Evolutionary conservation across 2,888 invertebrate genomes (phyloP), one percentile per base, ranked within the genome.

Genomic region (Lithodes maja): DNA sequence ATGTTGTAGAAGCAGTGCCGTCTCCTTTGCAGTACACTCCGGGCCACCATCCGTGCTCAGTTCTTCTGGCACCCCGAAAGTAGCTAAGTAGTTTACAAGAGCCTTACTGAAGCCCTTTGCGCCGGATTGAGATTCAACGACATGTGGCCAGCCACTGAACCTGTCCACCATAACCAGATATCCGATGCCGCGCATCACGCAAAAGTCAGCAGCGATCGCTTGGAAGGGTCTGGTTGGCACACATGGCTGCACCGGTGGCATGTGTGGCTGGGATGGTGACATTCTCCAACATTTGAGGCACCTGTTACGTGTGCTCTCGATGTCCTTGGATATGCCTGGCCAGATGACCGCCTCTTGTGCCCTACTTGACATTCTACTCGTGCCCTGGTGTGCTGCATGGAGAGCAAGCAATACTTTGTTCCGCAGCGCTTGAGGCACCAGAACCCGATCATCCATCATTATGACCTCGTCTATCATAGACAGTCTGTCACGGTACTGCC

Each of bases 231-330:
- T 75, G 17, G 5, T 50, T 49, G 86, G 86, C 5, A 80, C 86
- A 15, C 1, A 2, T 50, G 74, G 74, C 15, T 81, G 86, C 33
- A 15, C 33, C 12, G 74, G 82, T 15, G 74, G 86, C 86, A 86
- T 81, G 74, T 50, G 86, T 52, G 82, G 82, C 81, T 86, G 86
- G 52, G 86, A 86, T 49, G 86, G 82, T 55, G 86, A 82, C 82
- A 86, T 86, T 74, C 74, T 33, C 74, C 82, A 86, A 55, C 81
- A 86, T 2, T 33, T 54, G 2, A 55, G 74, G 77, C 82, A 87
- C 69, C 50, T 61, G 83, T 33, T 33, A 33, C 33, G 33, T 33
- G 33, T 33, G 33, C 33, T 33, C 33, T 33, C 33, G 33, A 33
- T 71, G 53, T 71, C 86, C 53, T 52, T 81, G 50, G 81, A 50